phyloP scores from a whole-genome alignment of 2,888 invertebrate genomes.

The Holacanthella duospinosa region DNA sequence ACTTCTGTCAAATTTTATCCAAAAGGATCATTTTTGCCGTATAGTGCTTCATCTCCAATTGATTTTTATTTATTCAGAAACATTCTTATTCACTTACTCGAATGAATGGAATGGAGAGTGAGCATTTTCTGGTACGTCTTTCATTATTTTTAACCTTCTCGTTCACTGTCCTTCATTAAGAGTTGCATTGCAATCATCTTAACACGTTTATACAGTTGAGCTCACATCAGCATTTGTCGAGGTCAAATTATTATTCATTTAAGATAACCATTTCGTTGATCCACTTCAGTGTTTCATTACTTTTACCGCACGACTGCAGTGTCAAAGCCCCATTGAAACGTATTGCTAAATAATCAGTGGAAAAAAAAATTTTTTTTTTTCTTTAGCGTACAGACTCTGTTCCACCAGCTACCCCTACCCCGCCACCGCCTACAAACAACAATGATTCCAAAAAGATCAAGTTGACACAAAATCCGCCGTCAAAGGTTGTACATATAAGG shows the following conservation, averaged over 20 bases:
- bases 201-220: too few species aligned
- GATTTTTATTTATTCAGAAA: background rate
- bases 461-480: constrained; percentile 60
- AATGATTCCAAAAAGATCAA: constrained; percentile 49
- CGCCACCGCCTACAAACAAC: constrained; percentile 1
- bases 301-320: too few species aligned
- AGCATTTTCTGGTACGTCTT: background rate
- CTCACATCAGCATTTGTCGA: too few species aligned
- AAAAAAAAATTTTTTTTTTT: background rate
- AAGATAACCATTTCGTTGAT: too few species aligned
- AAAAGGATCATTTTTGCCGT: background rate
- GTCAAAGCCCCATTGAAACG: too few species aligned
- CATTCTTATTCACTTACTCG: background rate
- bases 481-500: constrained; percentile 93
- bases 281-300: too few species aligned
- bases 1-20: background rate
- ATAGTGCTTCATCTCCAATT: background rate
- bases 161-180: background rate
- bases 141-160: background rate
- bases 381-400: background rate
- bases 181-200: too few species aligned
- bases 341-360: background rate
- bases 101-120: constrained; percentile 5
- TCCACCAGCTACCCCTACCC: background rate
- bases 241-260: too few species aligned